phyloP scores from a whole-genome alignment of 2,888 invertebrate genomes.

The Notodonta dromedarius region DNA sequence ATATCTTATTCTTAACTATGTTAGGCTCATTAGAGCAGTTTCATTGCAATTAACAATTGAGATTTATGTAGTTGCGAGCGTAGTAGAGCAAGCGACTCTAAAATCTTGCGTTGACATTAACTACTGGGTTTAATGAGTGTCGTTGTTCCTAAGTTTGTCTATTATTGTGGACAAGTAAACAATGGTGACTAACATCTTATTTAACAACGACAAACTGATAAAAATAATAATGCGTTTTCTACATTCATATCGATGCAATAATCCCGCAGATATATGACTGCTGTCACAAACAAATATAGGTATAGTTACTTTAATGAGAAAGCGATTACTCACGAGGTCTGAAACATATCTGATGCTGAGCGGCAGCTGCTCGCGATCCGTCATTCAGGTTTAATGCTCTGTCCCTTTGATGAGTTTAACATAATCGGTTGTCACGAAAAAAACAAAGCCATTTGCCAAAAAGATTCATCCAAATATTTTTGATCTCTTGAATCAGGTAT shows the following conservation, averaged over 20 bases:
- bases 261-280: neutral
- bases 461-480: conserved; percentile 50
- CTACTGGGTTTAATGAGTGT: neutral
- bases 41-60: too few relatives aligned
- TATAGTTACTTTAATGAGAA: neutral
- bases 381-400: conserved; percentile 34
- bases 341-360: neutral
- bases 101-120: too few relatives aligned
- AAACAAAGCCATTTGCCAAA: conserved; percentile 57
- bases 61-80: too few relatives aligned
- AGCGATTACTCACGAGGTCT: conserved; percentile 1
- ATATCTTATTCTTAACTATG: too few relatives aligned
- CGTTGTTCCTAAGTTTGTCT: neutral
- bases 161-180: neutral
- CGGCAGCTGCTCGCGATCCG: conserved; percentile 35
- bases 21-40: too few relatives aligned
- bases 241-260: neutral
- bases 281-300: too few relatives aligned
- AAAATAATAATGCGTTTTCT: neutral
- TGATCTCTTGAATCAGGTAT: conserved; percentile 44
- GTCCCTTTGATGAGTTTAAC: conserved; percentile 49
- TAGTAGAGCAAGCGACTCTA: too few relatives aligned
- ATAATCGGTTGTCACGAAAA: conserved; percentile 43
- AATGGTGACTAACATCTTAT: neutral
- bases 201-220: neutral